Conservation (phyloP, 1,140 invertebrate species). For the Hesperophylax magnus region DNA sequence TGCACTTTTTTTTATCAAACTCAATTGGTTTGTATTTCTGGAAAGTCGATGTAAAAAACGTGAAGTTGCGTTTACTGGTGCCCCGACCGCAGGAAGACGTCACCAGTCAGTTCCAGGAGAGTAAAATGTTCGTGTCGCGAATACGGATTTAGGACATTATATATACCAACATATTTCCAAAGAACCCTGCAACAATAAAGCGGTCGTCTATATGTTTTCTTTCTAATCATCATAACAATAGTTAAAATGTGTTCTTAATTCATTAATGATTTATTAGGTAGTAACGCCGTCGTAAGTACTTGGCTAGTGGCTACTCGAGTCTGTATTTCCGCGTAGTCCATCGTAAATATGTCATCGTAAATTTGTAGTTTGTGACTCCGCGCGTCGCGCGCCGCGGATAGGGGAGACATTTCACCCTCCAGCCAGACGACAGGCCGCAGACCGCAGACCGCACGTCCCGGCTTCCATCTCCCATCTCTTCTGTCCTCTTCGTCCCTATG, state of each 20-base stretch:
- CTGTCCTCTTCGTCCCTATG: neutral
- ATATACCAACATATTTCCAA: no score
- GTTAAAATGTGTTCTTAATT: neutral
- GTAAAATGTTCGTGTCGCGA: no score
- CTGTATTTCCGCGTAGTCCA: conserved; percentile 42
- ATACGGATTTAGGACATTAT: no score
- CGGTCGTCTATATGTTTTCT: neutral
- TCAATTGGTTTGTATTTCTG: no score
- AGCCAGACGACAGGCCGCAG: conserved; percentile 25
- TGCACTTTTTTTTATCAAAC: no score
- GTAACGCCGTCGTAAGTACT: neutral
- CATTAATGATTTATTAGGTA: conserved; percentile 37
- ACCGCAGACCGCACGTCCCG: neutral
- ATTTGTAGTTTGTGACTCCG: conserved; percentile 44
- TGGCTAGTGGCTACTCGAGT: neutral
- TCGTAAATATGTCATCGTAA: conserved; percentile 56
- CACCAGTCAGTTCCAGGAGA: no score
- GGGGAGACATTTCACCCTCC: conserved; percentile 5
- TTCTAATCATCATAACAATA: neutral
- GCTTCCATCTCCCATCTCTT: neutral
- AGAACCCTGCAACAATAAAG: neutral
- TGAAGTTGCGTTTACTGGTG: no score
- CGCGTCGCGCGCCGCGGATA: conserved; percentile 15
- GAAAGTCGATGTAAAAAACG: no score
- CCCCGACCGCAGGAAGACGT: no score